Percentiles rank a stretch among this genome's conserved stretches.
These are phyloP conservation scores for Drosophila silvestris DNA, from an alignment of 2,888 invertebrate species.

Conservation along the genomic window DNA sequence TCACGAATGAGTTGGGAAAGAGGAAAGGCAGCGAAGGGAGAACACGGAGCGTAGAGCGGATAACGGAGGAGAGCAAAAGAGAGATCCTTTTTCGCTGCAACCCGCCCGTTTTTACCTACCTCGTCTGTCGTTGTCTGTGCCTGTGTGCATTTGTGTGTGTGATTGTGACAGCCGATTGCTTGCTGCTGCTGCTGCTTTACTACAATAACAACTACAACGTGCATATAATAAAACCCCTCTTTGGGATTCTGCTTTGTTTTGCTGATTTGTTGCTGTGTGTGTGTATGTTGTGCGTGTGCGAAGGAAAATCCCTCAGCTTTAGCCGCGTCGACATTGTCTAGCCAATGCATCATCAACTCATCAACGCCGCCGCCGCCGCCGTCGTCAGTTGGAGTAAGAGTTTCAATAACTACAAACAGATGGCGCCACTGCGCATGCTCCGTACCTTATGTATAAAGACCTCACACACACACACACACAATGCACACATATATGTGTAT, in stretches of 20 bases:
- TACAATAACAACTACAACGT: conserved; percentile 49
- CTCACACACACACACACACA: conserved; percentile 14
- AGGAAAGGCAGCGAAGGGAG: conserved; percentile 5
- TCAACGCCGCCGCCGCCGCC: neutral
- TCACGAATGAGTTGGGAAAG: conserved; percentile 31
- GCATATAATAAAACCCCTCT: conserved; percentile 59
- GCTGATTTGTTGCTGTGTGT: conserved; percentile 13
- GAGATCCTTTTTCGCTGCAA: conserved; percentile 71
- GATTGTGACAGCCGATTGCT: conserved; percentile 17
- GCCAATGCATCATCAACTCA: conserved; percentile 62
- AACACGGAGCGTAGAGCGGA: conserved; percentile 29
- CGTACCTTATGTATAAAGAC: conserved; percentile 55
- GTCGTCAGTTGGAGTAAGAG: conserved; percentile 58
- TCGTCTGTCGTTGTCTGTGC: conserved; percentile 16
- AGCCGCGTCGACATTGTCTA: conserved; percentile 45
- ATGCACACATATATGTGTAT: conserved; percentile 17
- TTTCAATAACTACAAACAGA: conserved; percentile 49
- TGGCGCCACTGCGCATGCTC: conserved; percentile 70
- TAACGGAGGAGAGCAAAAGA: conserved; percentile 54
- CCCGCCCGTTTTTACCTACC: conserved; percentile 66
- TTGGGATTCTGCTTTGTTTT: conserved; percentile 19
- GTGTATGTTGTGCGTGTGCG: conserved; percentile 12
- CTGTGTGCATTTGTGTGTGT: conserved; percentile 13
- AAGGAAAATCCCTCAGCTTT: conserved; percentile 66
- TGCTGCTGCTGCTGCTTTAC: conserved; percentile 26